Evolutionary conservation across 2,888 invertebrate genomes (phyloP).

Genomic region (Parnassius apollo): DNA sequence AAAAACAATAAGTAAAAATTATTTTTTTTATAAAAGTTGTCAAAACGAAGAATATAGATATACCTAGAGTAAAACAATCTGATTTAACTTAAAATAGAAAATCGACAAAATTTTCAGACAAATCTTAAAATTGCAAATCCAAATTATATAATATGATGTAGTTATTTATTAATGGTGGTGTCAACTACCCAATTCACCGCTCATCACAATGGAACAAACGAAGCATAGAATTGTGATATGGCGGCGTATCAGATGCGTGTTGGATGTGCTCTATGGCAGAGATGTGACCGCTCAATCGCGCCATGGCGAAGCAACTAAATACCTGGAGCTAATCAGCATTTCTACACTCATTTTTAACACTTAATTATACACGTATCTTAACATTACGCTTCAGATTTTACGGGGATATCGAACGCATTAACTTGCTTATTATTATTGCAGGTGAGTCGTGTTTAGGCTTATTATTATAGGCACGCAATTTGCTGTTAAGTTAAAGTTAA

Average conservation of each 20-base stretch:
- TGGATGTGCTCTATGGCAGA: slow-evolving; percentile 55
- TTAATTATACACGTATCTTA: slow-evolving; percentile 79
- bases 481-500: too few species aligned
- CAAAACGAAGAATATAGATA: too few species aligned
- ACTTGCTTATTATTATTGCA: slow-evolving; percentile 30
- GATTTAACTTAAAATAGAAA: too few species aligned
- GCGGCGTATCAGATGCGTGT: slow-evolving; percentile 67
- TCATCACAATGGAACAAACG: slow-evolving; percentile 74
- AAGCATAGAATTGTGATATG: slow-evolving; percentile 75
- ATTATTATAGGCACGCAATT: too few species aligned
- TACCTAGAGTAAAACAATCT: too few species aligned
- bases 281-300: slow-evolving; percentile 74
- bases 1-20: too few species aligned
- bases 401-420: slow-evolving; percentile 47
- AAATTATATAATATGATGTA: too few species aligned
- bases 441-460: not conserved
- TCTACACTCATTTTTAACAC: slow-evolving; percentile 80
- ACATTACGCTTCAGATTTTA: slow-evolving; percentile 71
- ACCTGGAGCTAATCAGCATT: slow-evolving; percentile 80
- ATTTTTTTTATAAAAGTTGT: too few species aligned
- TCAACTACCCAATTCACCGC: slow-evolving; percentile 50
- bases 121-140: too few species aligned
- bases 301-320: slow-evolving; percentile 62
- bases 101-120: too few species aligned
- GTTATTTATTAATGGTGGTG: too few species aligned